phyloP scores from a whole-genome alignment of 2,113 vertebrate species.

The Heloderma charlesbogerti region DNA sequence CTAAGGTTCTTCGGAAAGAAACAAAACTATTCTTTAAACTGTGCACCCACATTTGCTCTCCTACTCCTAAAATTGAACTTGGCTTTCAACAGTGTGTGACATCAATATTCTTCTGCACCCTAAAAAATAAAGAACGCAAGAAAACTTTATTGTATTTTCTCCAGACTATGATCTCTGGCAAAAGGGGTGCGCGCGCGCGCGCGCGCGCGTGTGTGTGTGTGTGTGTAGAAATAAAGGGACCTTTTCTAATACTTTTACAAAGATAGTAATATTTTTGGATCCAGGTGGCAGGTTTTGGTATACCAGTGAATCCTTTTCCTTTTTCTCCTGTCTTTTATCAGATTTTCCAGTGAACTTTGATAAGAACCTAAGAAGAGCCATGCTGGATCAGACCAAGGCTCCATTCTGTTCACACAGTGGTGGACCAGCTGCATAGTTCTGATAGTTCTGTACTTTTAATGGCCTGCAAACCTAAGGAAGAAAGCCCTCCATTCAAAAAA shows the following conservation, averaged over 20 bases:
- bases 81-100: background rate
- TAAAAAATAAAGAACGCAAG: slow-evolving; percentile 28
- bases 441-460: too few species aligned
- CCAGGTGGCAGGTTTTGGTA: background rate
- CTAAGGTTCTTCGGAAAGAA: background rate
- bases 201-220: background rate
- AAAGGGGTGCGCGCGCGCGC: too few species aligned
- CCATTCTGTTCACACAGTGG: too few species aligned
- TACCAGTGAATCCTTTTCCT: background rate
- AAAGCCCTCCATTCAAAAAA: too few species aligned
- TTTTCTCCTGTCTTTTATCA: background rate
- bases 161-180: background rate
- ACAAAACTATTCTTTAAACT: background rate
- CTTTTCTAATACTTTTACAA: background rate
- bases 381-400: too few species aligned
- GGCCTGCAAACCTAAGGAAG: too few species aligned
- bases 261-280: background rate
- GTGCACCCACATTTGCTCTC: too few species aligned
- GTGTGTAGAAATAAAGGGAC: background rate
- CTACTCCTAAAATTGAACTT: background rate
- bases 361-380: too few species aligned
- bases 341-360: background rate
- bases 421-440: too few species aligned
- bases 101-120: fast-evolving
- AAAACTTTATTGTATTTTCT: background rate